Base-by-base conservation (phyloP, 2,797 vertebrate species). In the Taenioides sp. region DNA sequence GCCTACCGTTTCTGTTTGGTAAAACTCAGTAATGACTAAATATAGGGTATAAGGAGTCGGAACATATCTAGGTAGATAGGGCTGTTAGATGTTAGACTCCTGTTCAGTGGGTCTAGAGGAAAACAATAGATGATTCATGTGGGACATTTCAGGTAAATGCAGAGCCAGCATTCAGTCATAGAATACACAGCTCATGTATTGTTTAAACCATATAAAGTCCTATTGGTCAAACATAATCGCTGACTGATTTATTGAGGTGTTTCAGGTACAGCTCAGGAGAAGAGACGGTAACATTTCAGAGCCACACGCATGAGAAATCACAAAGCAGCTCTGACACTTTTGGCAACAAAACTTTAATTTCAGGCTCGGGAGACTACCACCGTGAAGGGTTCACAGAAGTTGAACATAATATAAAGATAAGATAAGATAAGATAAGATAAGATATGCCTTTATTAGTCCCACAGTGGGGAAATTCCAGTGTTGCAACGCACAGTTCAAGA, bases 271-370 rank as follows among this genome's bases (percentile, higher is more conserved):
- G 52, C 66, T 57, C 31, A 37, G 28, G n/a, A 37, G 27, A 31
- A 37, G 10, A 68, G 28, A 77, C 18, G 57, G 72, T n/a, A 81
- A 60, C 47, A 67, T 54, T 63, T 73, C 22, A 1, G 34, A 74
- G 72, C 31, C 62, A 60, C 67, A 71, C 27, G 59, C 73, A 67
- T 54, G 71, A 78, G 73, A 70, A 74, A 77, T 80, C 73, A 67
- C 73, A 71, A 69, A 80, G 78, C 63, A 71, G 37, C 52, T 60
- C 70, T 78, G 77, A 77, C 84, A 75, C 66, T 82, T 25, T 81
- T 68, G 72, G 72, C 70, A 62, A 65, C 62, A 77, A 83, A 77
- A 78, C 61, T 77, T 87, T 77, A 72, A 86, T 87, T 83, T 80
- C 71, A 79, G 65, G 73, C 63, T 82, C 73, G 75, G 67, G 73